Percentiles rank a stretch among this genome's conserved stretches.
These are phyloP conservation scores for Cataglyphis livida DNA, from an alignment of 2,888 invertebrate genomes.

Conservation along the genomic window DNA sequence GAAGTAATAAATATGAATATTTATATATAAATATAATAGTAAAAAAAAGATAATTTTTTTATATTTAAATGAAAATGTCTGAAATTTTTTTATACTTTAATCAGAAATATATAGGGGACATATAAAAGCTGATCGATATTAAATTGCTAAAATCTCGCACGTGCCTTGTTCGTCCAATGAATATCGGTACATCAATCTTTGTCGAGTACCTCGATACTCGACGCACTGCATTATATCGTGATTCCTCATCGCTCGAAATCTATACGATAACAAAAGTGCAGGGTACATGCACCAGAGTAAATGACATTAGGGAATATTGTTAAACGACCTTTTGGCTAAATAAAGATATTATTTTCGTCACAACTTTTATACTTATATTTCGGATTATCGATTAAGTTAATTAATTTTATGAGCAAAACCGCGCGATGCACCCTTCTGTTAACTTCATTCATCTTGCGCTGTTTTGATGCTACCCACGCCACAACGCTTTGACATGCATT, in stretches of 20 bases:
- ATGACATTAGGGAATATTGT: not conserved
- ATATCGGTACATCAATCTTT: conserved; percentile 68
- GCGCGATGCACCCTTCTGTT: not conserved
- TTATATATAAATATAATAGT: not conserved
- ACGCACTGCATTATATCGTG: conserved; percentile 65
- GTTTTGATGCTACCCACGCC: conserved; percentile 17
- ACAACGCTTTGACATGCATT: conserved; percentile 39
- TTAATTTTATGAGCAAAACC: conserved; percentile 1
- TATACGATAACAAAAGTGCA: not conserved
- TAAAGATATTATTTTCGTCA: conserved; percentile 20
- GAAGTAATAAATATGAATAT: not conserved
- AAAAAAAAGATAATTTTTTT: not conserved
- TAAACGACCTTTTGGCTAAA: not conserved
- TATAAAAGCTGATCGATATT: conserved; percentile 14
- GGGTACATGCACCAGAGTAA: not conserved
- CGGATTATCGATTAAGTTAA: not conserved
- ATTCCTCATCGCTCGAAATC: conserved; percentile 51
- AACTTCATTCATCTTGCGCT: conserved; percentile 31
- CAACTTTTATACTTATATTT: not conserved
- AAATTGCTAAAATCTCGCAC: conserved; percentile 17
- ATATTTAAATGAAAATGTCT: not conserved
- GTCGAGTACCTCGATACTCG: conserved; percentile 64
- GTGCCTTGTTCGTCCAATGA: conserved; percentile 14
- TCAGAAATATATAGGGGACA: not conserved
- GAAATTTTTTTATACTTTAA: not conserved